These are phyloP conservation scores for Cyanistes caeruleus DNA, from an alignment of 2,113 vertebrate species.

Conservation along the genomic window DNA sequence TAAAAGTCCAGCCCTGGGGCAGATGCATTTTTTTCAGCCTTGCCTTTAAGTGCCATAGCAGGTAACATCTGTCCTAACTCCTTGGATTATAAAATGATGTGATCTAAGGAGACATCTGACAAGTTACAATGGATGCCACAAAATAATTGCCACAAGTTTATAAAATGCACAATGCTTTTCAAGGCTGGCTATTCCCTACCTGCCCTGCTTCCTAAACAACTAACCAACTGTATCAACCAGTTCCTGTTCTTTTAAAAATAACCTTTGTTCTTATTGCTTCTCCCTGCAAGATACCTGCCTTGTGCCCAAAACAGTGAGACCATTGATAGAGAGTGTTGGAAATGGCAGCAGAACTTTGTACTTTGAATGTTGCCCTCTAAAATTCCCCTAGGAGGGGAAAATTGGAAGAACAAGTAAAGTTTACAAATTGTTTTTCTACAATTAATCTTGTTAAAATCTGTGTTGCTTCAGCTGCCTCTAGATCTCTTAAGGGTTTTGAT, in stretches of 20 bases:
- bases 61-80: not conserved
- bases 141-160: not conserved
- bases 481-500: not conserved
- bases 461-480: not conserved
- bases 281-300: not conserved
- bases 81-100: not conserved
- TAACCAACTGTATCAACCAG: not conserved
- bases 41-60: not conserved
- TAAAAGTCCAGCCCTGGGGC: not conserved
- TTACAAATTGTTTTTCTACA: not conserved
- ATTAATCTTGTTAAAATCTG: not conserved
- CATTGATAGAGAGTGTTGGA: not conserved
- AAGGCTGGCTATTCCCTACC: not conserved
- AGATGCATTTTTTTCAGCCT: not conserved
- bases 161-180: not conserved
- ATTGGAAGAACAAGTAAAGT: not conserved
- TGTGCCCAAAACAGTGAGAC: not conserved
- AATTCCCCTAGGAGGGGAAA: not conserved
- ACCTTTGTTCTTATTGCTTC: not conserved
- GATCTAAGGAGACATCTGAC: not conserved
- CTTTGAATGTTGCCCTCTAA: not conserved
- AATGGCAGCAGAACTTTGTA: not conserved
- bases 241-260: not conserved
- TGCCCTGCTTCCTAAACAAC: not conserved
- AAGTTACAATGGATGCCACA: not conserved